Evolutionary conservation across 2,113 vertebrate genomes (phyloP).

Genomic region (Osmerus mordax): DNA sequence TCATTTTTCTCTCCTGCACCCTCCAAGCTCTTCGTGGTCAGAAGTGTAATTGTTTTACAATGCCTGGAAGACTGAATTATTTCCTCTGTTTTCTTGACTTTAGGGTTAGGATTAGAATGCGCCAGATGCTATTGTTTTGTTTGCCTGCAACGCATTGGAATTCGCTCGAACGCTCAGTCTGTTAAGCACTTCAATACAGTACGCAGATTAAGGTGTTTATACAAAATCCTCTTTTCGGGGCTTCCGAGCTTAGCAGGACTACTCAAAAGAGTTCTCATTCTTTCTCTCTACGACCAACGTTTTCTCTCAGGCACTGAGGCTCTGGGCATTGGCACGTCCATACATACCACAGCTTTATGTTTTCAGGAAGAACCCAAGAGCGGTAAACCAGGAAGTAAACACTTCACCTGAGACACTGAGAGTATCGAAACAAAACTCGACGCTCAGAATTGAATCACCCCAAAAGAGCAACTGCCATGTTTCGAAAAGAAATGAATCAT

Average conservation of each 20-base stretch:
- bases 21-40: slow-evolving; percentile 20
- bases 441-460: too few species aligned
- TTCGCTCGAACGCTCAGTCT: slow-evolving; percentile 15
- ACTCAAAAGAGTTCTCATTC: slow-evolving; percentile 15
- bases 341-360: slow-evolving; percentile 1
- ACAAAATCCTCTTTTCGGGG: slow-evolving; percentile 28
- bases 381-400: background rate
- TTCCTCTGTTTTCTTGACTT: slow-evolving; percentile 30
- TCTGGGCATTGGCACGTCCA: slow-evolving; percentile 6
- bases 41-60: slow-evolving; percentile 22
- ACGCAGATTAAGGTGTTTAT: slow-evolving; percentile 34
- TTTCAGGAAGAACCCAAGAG: background rate
- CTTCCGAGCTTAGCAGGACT: slow-evolving; percentile 11
- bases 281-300: slow-evolving; percentile 12
- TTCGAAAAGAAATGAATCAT: too few species aligned
- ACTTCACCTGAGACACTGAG: background rate
- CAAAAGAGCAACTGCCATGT: too few species aligned
- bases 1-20: background rate
- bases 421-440: background rate
- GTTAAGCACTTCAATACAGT: slow-evolving; percentile 30
- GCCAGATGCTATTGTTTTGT: slow-evolving; percentile 19
- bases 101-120: slow-evolving; percentile 17
- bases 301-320: slow-evolving; percentile 16
- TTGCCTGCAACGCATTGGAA: slow-evolving; percentile 4
- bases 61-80: slow-evolving; percentile 11